These are phyloP conservation scores for Corticium candelabrum DNA, from an alignment of 37 sponge, comb jelly and placozoan genomes.

Conservation along the genomic window DNA sequence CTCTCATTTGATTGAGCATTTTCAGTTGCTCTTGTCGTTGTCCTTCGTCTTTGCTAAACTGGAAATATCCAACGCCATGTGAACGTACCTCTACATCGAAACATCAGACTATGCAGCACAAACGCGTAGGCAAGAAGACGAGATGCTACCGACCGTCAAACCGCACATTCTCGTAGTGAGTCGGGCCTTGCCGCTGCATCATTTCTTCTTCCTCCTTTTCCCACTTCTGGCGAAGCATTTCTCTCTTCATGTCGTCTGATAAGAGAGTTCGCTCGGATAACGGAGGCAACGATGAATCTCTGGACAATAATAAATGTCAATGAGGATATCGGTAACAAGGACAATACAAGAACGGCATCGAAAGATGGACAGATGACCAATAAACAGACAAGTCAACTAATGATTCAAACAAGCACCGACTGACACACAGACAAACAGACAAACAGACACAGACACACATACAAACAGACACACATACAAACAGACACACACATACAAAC, in stretches of 20 bases:
- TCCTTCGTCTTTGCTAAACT: slow-evolving; percentile 62
- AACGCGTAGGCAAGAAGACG: background rate
- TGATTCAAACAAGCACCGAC: too few relatives aligned
- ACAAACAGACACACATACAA: too few relatives aligned
- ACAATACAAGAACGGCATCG: too few relatives aligned
- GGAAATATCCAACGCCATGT: slow-evolving; percentile 84
- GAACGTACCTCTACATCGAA: slow-evolving; percentile 46
- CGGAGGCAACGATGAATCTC: background rate
- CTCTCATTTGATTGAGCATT: slow-evolving; percentile 36
- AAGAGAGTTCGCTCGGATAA: slow-evolving; percentile 16
- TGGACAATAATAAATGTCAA: background rate
- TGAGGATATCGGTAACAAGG: too few relatives aligned
- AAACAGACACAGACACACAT: too few relatives aligned
- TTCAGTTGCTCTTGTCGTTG: slow-evolving; percentile 67
- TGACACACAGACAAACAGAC: too few relatives aligned
- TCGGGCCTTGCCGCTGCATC: slow-evolving; percentile 40
- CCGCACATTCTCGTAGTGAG: slow-evolving; percentile 61
- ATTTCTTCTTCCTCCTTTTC: slow-evolving; percentile 32
- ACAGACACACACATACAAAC: too few relatives aligned
- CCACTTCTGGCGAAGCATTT: slow-evolving; percentile 30
- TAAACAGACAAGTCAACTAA: too few relatives aligned
- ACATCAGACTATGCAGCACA: background rate
- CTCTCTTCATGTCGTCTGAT: slow-evolving; percentile 60
- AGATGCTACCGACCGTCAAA: slow-evolving; percentile 23
- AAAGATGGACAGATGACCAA: too few relatives aligned